These are phyloP conservation scores for Paralinhomoeus sp. DNA, from an alignment of 2,888 invertebrate species.

Conservation along the genomic window DNA sequence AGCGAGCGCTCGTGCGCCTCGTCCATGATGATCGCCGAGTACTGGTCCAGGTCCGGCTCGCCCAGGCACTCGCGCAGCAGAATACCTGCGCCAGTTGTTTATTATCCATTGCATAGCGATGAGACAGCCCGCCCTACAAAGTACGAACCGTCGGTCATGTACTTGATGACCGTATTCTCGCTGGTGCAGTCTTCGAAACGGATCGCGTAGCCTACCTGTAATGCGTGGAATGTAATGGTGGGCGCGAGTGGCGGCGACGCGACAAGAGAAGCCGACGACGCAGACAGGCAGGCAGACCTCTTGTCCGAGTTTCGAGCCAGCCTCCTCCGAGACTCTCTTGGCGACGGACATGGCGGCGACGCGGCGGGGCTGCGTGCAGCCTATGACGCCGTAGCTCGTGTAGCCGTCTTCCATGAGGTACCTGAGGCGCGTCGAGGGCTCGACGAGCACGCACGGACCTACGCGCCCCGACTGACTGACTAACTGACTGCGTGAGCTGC, in stretches of 20 bases:
- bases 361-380: slow-evolving; percentile 81
- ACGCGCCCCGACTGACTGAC: no score
- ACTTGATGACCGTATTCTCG: slow-evolving; percentile 37
- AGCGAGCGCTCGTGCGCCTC: slow-evolving; percentile 95
- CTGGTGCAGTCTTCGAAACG: slow-evolving; percentile 93
- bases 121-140: no score
- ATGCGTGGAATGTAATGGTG: no score
- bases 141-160: slow-evolving; percentile 99
- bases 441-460: no score
- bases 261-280: no score
- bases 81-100: no score
- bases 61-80: slow-evolving; percentile 76
- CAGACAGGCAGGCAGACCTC: no score
- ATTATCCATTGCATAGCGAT: no score
- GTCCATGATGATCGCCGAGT: slow-evolving; percentile 96
- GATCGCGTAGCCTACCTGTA: slow-evolving; percentile 79
- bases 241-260: no score
- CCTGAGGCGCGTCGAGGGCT: no score
- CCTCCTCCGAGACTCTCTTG: slow-evolving; percentile 92
- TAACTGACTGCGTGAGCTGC: slow-evolving; percentile 65
- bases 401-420: slow-evolving; percentile 84
- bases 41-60: slow-evolving; percentile 85
- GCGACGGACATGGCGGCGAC: slow-evolving; percentile 99
- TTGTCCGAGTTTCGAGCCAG: slow-evolving; percentile 62
- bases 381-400: slow-evolving; percentile 71